Evolutionary conservation across 2,113 vertebrate genomes (phyloP), one percentile per base, ranked within the genome.

Genomic region (Chitala chitala): DNA sequence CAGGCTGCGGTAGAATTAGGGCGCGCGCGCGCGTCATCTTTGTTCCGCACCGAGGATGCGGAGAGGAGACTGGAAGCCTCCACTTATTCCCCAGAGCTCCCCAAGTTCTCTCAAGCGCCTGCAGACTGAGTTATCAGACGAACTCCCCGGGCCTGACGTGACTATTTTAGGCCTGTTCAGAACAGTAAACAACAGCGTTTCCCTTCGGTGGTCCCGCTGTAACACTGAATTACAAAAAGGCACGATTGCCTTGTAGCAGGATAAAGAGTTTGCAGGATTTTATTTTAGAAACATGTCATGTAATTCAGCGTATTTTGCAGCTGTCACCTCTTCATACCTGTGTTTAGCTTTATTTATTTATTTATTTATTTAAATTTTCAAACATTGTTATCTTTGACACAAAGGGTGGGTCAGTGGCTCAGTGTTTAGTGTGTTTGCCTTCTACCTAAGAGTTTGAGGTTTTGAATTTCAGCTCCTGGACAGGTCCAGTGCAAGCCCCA

Each of bases 1-100:
- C 89, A 90, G 85, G 87, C 83, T 85, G 86, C 80, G 82, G 83
- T 83, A 86, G 87, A 89, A 89, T 90, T 88, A 88, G 84, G 82
- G 80, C 85, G 85, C 88, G 85, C 85, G 83, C 89, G 86, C 87
- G 83, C 87, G 87, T 86, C 81, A 79, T 81, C 87, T 90, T 90
- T 89, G 86, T 90, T 90, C 89, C 79, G 80, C 71, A 78, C 77
- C 83, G 85, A 80, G 84, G 87, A 87, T 85, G 86, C 82, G 83
- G 77, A 77, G 70, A 78, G 69, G 83, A 76, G 51, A 71, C 24
- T 31, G 83, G 75, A 80, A 82, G 75, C 87, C 87, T 78, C 51
- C 86, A 85, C n/a, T 13, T 86, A 84, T n/a, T n/a, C 24, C 10
- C 42, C 83, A 74, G 79, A 63, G 76, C 76, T 81, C 84, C 84